These are phyloP conservation scores for Channa argus DNA, from an alignment of 2,113 vertebrate species.

Conservation along the genomic window DNA sequence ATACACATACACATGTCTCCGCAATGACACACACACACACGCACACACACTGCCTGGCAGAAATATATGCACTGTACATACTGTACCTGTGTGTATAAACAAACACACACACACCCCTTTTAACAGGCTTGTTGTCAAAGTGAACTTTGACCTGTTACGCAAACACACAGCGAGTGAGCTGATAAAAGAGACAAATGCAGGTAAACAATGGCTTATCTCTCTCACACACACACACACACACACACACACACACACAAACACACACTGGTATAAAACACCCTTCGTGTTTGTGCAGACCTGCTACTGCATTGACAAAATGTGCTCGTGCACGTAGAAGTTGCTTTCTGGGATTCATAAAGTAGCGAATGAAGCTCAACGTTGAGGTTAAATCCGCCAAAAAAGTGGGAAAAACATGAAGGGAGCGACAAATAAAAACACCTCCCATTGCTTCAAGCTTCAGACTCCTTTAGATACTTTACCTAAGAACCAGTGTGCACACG, in stretches of 20 bases:
- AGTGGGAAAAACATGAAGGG: not conserved
- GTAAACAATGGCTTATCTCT: conserved; percentile 69
- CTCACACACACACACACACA: conserved; percentile 16
- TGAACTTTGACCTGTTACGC: conserved; percentile 79
- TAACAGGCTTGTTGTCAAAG: conserved; percentile 38
- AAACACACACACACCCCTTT: conserved; percentile 7
- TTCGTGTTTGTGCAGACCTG: conserved; percentile 14
- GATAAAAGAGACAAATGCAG: conserved; percentile 66
- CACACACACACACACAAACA: conserved; percentile 28
- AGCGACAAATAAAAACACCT: not conserved
- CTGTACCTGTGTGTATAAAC: not conserved
- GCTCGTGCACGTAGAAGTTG: too few species aligned
- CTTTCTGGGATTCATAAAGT: not conserved
- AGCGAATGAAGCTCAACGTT: not conserved
- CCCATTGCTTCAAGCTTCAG: not conserved
- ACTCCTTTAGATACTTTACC: not conserved
- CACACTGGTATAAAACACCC: not conserved
- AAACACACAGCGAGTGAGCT: conserved; percentile 49
- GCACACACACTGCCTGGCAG: not conserved
- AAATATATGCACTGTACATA: not conserved
- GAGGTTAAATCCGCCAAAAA: not conserved
- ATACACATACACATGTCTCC: conserved; percentile 1
- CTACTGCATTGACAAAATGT: conserved; percentile 5
- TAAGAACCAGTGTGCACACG: not conserved
- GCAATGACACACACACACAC: not conserved